Base-by-base conservation (phyloP, 2,797 vertebrate genomes). In the Poeciliopsis presidionis region DNA sequence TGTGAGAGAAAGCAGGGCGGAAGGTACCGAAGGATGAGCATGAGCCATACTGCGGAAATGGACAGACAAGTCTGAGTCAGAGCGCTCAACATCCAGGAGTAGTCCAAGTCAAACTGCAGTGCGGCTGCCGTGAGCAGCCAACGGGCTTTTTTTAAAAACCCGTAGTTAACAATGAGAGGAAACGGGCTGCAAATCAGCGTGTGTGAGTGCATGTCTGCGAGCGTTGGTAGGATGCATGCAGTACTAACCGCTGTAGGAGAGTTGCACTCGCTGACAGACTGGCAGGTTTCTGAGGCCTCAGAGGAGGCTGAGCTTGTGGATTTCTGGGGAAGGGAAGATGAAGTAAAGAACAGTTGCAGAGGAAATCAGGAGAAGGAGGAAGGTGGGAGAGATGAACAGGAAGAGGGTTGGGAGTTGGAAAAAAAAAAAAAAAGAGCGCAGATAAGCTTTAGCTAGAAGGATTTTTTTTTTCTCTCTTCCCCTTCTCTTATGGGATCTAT, bases 231-330 rank as follows among this genome's bases (percentile, higher is more conserved):
- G 73, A 87, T 78, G 83, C 89, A 85, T 87, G 89, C 90, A 80
- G 84, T 90, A 98, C 98, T 98, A 93, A 99, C 98, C 95, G 97
- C 96, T 86, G 98, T 98, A 70, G 98, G 98, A 87, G 98, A 99
- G 96, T 95, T 98, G 96, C 98, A 99, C 93, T 98, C 98, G 93
- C 98, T 99, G 91, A 99, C 96, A 5, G 97, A 99, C 95, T 97
- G 98, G 94, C 98, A 99, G 86, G 97, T 98, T 90, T 99, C 98
- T 2, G 98, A 99, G 80, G 98, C 98, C 95, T 99, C 98, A 0
- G 98, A 99, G 86, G 98, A 99, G 0, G 98, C 97, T 0, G 98
- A 99, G 94, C 98, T 99, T 85, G 98, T 99, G 87, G 98, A 99
- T 93, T 99, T 99, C 98, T 99, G 96, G 88, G 78, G 61, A 83